These are phyloP conservation scores for Pluvialis apricaria DNA, from an alignment of 2,113 vertebrate genomes.

Conservation along the genomic window DNA sequence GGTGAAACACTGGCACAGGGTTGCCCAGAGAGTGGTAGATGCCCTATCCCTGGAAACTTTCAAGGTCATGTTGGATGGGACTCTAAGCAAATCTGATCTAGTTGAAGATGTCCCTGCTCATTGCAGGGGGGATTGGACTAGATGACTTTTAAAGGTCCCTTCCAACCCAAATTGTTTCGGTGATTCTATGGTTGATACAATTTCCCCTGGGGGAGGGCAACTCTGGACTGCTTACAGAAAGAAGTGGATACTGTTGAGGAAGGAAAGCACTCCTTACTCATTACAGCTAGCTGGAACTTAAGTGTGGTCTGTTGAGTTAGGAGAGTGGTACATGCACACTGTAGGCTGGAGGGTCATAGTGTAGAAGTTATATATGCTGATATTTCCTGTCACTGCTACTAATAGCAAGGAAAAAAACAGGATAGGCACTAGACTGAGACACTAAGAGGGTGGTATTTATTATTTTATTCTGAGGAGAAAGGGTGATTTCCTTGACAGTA, in stretches of 20 bases:
- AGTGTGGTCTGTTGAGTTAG: background rate
- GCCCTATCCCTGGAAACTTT: background rate
- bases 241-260: background rate
- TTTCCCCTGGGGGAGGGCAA: background rate
- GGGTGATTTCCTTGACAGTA: background rate
- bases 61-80: background rate
- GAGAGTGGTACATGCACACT: background rate
- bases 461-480: background rate
- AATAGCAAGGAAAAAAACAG: background rate
- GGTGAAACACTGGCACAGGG: background rate
- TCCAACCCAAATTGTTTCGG: background rate
- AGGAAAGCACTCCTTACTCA: background rate
- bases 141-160: background rate
- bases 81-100: background rate
- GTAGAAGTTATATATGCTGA: background rate
- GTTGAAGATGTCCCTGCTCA: background rate
- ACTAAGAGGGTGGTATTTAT: background rate
- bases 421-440: background rate
- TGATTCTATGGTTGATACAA: background rate
- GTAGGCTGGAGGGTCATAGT: background rate
- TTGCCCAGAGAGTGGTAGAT: background rate
- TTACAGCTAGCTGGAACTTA: background rate
- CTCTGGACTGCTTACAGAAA: background rate
- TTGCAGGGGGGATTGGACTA: background rate
- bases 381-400: background rate